Evolutionary conservation across 1,140 invertebrate genomes (phyloP), one percentile per base, ranked within the genome.

Genomic region (Callitettix versicolor): DNA sequence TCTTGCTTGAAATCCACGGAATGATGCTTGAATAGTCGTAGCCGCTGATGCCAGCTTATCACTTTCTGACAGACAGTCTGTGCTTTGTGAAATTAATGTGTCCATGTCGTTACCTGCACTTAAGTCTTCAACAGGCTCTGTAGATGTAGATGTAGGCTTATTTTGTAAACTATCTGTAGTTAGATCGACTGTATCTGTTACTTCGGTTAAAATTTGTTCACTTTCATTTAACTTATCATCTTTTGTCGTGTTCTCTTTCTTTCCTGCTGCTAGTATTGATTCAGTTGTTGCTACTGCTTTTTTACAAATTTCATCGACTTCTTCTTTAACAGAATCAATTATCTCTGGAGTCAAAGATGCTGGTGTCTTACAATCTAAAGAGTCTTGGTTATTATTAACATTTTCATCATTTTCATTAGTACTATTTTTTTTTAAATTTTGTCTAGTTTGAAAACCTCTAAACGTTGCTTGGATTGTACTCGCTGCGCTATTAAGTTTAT

Each of bases 221-320:
- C 9, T 30, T 30, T 30, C 26, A 30, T 4, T 30, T 30, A 9
- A 3, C 9, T 30, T 30, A 4, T 30, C 26, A n/a, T n/a, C n/a
- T n/a, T n/a, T n/a, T n/a, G n/a, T n/a, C n/a, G n/a, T n/a, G 9
- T 4, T 9, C 3, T 30, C 26, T 30, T 30, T 30, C 9, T 30
- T 30, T 4, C 26, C 26, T 30, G 26, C 26, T 30, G 26, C 26
- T 30, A 30, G 9, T 4, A 30, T 30, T 30, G 26, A 30, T 30
- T 30, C 60, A 1, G 57, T 56, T 12, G 55, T 52, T 21, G 54
- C 36, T 50, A 53, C 58, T n/a, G 58, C 59, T 63, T 64, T 44
- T 43, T 62, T 53, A 49, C 61, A 58, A 57, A 68, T 61, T 55
- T 57, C 53, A 20, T 59, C 51, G 11, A 58, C 60, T 44, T 61